A percentile compares a stretch with the other conserved stretches of the same genome.
phyloP scores from a whole-genome alignment of 2,888 invertebrate species.

The Electrophaes corylata region DNA sequence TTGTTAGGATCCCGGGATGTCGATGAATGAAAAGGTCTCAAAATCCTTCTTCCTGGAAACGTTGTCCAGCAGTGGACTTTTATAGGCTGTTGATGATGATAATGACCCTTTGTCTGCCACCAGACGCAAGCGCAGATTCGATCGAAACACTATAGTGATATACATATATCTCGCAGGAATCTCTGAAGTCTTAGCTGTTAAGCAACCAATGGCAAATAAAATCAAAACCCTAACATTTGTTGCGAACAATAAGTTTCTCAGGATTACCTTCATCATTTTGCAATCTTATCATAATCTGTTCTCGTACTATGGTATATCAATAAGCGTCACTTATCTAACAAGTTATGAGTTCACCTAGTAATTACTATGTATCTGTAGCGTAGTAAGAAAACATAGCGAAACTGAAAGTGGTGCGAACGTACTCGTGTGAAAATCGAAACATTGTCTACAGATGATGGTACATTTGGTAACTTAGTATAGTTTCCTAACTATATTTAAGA shows the following conservation, averaged over 20 bases:
- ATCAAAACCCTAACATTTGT: not conserved
- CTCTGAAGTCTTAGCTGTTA: not conserved
- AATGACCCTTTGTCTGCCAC: not conserved
- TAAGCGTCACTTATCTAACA: slow-evolving; percentile 48
- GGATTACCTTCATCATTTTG: slow-evolving; percentile 15
- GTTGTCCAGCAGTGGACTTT: too few species aligned
- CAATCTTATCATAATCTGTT: slow-evolving; percentile 14
- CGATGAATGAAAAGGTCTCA: too few species aligned
- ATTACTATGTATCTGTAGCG: slow-evolving; percentile 15
- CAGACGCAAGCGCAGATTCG: not conserved
- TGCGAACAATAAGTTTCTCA: not conserved
- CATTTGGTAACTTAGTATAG: slow-evolving; percentile 26
- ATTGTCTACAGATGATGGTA: slow-evolving; percentile 59
- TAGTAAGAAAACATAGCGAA: slow-evolving; percentile 52
- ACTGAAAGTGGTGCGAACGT: slow-evolving; percentile 71
- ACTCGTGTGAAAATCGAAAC: slow-evolving; percentile 67
- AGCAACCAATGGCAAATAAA: not conserved
- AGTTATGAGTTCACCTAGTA: slow-evolving; percentile 30
- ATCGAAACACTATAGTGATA: not conserved
- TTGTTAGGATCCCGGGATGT: too few species aligned
- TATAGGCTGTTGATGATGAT: too few species aligned
- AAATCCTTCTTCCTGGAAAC: too few species aligned
- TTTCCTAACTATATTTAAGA: slow-evolving; percentile 12
- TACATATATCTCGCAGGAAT: not conserved
- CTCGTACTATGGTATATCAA: slow-evolving; percentile 29